A percentile compares a stretch with the other conserved stretches of the same genome.
Conservation (phyloP, 2,888 invertebrate species). For the Clitarchus hookeri region DNA sequence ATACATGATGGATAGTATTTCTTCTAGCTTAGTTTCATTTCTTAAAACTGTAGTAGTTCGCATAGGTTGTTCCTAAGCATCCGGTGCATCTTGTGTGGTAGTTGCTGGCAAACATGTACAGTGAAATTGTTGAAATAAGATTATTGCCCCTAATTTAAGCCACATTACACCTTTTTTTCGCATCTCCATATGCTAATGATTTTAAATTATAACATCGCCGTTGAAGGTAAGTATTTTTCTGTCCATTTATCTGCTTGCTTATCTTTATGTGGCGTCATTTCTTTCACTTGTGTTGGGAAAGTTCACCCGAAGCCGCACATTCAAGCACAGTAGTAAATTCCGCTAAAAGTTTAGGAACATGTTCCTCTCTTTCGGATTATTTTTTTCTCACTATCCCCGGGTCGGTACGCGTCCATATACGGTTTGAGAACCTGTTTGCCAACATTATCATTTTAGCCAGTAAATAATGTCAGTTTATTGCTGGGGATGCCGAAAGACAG, state of each 20-base stretch:
- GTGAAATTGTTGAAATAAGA: no score
- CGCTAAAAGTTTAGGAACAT: not conserved
- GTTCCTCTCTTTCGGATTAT: not conserved
- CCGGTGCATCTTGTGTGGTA: no score
- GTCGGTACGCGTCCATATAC: not conserved
- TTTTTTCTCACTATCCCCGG: not conserved
- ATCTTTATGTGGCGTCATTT: not conserved
- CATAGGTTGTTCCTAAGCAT: no score
- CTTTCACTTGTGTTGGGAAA: not conserved
- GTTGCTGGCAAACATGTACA: no score
- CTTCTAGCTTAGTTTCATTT: no score
- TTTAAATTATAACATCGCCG: not conserved
- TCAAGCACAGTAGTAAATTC: not conserved
- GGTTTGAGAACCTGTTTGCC: not conserved
- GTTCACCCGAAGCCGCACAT: not conserved
- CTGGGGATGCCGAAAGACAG: not conserved
- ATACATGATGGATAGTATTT: no score
- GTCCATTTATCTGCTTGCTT: not conserved
- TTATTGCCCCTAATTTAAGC: no score
- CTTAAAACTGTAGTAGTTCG: no score
- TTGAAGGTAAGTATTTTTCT: not conserved
- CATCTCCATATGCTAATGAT: not conserved
- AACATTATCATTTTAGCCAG: not conserved
- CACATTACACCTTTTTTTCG: no score
- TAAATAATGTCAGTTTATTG: not conserved